Percentiles rank a stretch among this genome's conserved stretches.
Conservation (phyloP, 1,140 invertebrate species). For the Ips typographus region DNA sequence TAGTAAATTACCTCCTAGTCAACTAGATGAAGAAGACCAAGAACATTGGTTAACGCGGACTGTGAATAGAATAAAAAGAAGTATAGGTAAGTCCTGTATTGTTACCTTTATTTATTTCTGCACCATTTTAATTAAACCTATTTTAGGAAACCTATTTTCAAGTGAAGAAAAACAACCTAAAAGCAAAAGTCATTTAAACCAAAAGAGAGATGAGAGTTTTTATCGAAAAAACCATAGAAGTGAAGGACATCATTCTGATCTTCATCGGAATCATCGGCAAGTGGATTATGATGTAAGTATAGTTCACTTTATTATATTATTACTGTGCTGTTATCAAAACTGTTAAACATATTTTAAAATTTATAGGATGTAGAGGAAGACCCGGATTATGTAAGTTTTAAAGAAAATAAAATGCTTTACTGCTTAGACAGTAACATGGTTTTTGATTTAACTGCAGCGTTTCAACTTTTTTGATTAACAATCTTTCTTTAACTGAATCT, state of each 20-base stretch:
- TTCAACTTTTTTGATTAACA: not conserved
- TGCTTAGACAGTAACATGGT: too few relatives aligned
- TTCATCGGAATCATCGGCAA: constrained; percentile 1
- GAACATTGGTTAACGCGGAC: constrained; percentile 46
- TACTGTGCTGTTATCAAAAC: not conserved
- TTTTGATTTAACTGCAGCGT: too few relatives aligned
- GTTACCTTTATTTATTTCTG: not conserved
- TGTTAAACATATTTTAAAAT: constrained; percentile 6
- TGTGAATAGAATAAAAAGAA: constrained; percentile 48
- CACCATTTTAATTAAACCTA: not conserved
- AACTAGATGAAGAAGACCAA: constrained; percentile 36
- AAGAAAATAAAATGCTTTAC: not conserved
- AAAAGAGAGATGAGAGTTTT: not conserved
- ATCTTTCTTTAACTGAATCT: not conserved
- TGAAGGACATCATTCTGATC: not conserved
- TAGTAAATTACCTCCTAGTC: constrained; percentile 42
- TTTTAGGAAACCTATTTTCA: constrained; percentile 24
- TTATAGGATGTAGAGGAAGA: constrained; percentile 19
- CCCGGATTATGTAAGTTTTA: constrained; percentile 22
- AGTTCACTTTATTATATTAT: not conserved
- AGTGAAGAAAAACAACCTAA: constrained; percentile 10
- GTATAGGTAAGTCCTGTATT: constrained; percentile 35
- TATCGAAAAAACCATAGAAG: not conserved
- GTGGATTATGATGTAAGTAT: constrained; percentile 2
- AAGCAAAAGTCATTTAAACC: not conserved